A percentile compares a stretch with the other conserved stretches of the same genome.
Evolutionary conservation across 2,888 invertebrate genomes (phyloP).

Genomic region (Tinea semifulvella): DNA sequence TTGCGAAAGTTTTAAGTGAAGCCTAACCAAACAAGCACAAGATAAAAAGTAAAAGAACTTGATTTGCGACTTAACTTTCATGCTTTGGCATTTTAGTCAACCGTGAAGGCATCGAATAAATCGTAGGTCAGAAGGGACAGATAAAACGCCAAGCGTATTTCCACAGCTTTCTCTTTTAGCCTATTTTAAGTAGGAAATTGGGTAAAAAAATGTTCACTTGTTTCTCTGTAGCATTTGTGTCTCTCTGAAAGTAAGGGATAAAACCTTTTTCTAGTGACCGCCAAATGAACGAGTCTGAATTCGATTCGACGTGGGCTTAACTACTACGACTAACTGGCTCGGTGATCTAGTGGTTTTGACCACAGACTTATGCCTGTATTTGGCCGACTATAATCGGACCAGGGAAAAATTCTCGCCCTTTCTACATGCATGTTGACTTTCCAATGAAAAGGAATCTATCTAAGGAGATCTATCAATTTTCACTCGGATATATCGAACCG

Average conservation of each 20-base stretch:
- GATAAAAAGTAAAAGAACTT: constrained; percentile 30
- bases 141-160: constrained; percentile 51
- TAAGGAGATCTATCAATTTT: too few relatives aligned
- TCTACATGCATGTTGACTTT: too few relatives aligned
- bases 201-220: constrained; percentile 14
- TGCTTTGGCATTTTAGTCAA: constrained; percentile 63
- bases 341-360: too few relatives aligned
- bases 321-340: too few relatives aligned
- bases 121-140: constrained; percentile 65
- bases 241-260: constrained; percentile 6
- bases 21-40: constrained; percentile 20
- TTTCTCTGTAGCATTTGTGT: constrained; percentile 8
- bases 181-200: constrained; percentile 14
- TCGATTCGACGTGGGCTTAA: too few relatives aligned
- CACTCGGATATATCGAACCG: too few relatives aligned
- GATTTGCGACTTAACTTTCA: constrained; percentile 53
- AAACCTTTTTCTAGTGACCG: neutral
- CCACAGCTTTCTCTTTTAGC: constrained; percentile 37
- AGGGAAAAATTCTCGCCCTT: too few relatives aligned
- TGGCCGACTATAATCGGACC: too few relatives aligned
- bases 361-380: too few relatives aligned
- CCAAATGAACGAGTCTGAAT: too few relatives aligned
- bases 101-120: constrained; percentile 62
- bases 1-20: constrained; percentile 15
- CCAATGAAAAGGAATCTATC: too few relatives aligned